Evolutionary conservation across 2,797 vertebrate genomes (phyloP).

Genomic region (Diplodus puntazzo): DNA sequence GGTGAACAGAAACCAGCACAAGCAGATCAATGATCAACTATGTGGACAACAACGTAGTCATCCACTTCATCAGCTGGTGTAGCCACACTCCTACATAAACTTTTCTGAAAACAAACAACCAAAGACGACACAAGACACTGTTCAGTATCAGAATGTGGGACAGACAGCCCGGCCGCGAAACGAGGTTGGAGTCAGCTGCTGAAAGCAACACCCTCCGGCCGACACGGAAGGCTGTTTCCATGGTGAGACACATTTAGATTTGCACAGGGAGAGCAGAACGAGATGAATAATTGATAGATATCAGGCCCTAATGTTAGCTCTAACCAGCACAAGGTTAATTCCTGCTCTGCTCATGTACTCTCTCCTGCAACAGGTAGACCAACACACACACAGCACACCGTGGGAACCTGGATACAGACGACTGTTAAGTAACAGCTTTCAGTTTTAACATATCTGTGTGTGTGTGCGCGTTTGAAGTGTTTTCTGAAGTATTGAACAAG

Average conservation of each 20-base stretch:
- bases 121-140: background rate
- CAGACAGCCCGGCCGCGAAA: constrained; percentile 37
- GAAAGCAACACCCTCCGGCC: constrained; percentile 74
- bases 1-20: background rate
- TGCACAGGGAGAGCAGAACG: constrained; percentile 73
- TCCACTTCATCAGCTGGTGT: background rate
- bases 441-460: background rate
- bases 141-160: constrained; percentile 17
- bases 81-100: background rate
- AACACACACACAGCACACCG: background rate
- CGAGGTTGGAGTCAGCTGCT: constrained; percentile 32
- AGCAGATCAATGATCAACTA: background rate
- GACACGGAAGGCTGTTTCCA: constrained; percentile 85
- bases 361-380: constrained; percentile 55
- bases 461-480: background rate
- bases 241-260: constrained; percentile 87
- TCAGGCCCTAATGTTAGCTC: constrained; percentile 85
- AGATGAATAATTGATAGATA: constrained; percentile 89
- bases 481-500: too few relatives aligned
- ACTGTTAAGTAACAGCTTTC: constrained; percentile 4
- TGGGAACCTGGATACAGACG: constrained; percentile 17
- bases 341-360: constrained; percentile 37
- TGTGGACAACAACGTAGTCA: background rate
- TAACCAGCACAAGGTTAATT: constrained; percentile 79
- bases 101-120: constrained; percentile 1